Conservation (phyloP, 2,888 invertebrate genomes). For the Cerastis rubricosa region DNA sequence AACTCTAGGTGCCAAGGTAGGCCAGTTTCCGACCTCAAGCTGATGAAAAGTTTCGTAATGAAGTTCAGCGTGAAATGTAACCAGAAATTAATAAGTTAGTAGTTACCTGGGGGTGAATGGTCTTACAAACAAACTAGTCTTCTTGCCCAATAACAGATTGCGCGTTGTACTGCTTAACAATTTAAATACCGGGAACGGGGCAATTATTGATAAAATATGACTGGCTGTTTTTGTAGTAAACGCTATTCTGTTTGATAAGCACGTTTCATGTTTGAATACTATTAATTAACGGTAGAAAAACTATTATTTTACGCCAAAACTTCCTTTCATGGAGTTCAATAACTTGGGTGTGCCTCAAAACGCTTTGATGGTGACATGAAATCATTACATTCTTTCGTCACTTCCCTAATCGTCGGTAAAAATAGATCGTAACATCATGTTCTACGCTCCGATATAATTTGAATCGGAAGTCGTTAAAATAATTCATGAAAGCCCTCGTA, state of each 20-base stretch:
- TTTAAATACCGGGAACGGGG: not conserved
- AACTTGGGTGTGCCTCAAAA: conserved; percentile 29
- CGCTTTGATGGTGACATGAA: conserved; percentile 47
- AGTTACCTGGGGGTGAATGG: conserved; percentile 1
- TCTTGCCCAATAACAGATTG: not conserved
- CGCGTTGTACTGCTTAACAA: conserved; percentile 20
- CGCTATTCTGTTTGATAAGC: not conserved
- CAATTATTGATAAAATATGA: conserved; percentile 5
- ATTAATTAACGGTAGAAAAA: conserved; percentile 2
- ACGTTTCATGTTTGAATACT: conserved; percentile 3
- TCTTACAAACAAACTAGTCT: conserved; percentile 2
- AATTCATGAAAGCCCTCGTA: conserved; percentile 33
- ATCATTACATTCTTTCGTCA: conserved; percentile 47
- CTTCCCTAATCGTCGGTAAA: conserved; percentile 49
- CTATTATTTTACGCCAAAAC: conserved; percentile 9
- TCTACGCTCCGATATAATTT: conserved; percentile 44
- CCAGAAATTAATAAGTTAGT: not conserved
- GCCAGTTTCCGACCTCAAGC: not conserved
- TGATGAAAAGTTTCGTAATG: not conserved
- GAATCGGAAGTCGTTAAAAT: conserved; percentile 52
- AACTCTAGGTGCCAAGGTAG: not conserved
- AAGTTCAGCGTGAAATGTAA: conserved; percentile 6
- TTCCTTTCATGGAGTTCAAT: conserved; percentile 27
- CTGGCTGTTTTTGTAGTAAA: conserved; percentile 16
- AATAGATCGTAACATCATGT: conserved; percentile 45